Percentiles rank a stretch among this genome's conserved stretches.
Conservation (phyloP, 1,140 invertebrate species). For the Magallana gigas region DNA sequence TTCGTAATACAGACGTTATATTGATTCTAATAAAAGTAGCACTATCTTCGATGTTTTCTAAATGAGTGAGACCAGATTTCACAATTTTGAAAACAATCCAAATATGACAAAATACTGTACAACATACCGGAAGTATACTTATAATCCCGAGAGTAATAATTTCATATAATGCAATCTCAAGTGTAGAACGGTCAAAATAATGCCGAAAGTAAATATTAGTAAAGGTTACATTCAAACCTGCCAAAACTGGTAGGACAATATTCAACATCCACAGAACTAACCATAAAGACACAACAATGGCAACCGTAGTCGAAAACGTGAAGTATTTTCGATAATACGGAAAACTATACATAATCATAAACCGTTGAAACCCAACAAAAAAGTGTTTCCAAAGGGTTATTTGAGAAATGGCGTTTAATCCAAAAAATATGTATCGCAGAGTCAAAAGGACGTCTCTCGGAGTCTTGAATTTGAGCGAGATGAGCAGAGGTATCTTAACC, state of each 20-base stretch:
- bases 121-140: conserved; percentile 34
- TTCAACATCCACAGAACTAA: conserved; percentile 31
- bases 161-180: not conserved
- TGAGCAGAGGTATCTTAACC: conserved; percentile 43
- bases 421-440: conserved; percentile 25
- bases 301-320: conserved; percentile 20
- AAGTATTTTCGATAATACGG: conserved; percentile 45
- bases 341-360: conserved; percentile 50
- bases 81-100: conserved; percentile 46
- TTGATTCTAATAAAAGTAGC: conserved; percentile 41
- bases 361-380: conserved; percentile 48
- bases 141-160: conserved; percentile 34
- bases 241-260: not conserved
- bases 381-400: conserved; percentile 49
- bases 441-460: not conserved
- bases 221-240: not conserved
- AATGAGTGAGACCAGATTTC: conserved; percentile 36
- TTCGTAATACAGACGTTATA: conserved; percentile 47
- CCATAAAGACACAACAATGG: conserved; percentile 1
- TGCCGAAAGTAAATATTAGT: not conserved
- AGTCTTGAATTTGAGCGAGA: conserved; percentile 40
- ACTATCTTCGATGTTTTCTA: conserved; percentile 44
- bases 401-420: conserved; percentile 25
- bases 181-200: not conserved
- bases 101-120: conserved; percentile 46